Evolutionary conservation across 2,888 invertebrate genomes (phyloP), one percentile per base, ranked within the genome.

Genomic region (Platycheirus rosarum): DNA sequence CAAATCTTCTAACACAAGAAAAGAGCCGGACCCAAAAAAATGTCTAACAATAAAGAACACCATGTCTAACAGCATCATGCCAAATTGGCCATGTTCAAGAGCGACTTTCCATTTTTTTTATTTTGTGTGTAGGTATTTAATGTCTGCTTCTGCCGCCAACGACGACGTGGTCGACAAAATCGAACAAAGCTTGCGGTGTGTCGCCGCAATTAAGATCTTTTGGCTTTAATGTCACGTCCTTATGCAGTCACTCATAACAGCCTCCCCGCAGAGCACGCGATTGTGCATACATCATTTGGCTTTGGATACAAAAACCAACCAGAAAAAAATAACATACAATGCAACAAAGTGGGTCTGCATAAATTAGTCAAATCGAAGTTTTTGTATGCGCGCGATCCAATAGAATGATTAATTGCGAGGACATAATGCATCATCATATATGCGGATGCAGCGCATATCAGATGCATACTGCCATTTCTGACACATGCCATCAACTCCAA

Each of bases 141-240:
- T 69, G 63, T 35, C 40, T 44, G 48, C 14, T 37, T 42, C 53
- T 32, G 63, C 49, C 53, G 32, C 26, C 66, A 53, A n/a, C 32
- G 9, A 13, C 44, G 6, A 20, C 49, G n/a, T n/a, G n/a, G n/a
- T n/a, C n/a, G 16, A 51, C 18, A 13, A 57, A 9, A 57, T 29
- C 65, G 16, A 77, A 65, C 65, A 66, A 76, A 82, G 71, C 71
- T 66, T 55, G 29, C 48, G 63, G 35, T 13, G 51, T 40, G 32
- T 40, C 73, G 73, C 42, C 75, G 70, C 66, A 76, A 68, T 73
- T 63, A 82, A 46, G 49, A 82, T 77, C 77, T 82, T 82, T 82
- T 82, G 76, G 73, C 73, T 82, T 82, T 82, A 82, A 82, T 82
- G 82, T 82, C 82, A 82, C 82, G 82, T 82, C 77, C 77, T 73